Evolutionary conservation across 2,113 vertebrate species (phyloP).

Genomic region (Micromys minutus): DNA sequence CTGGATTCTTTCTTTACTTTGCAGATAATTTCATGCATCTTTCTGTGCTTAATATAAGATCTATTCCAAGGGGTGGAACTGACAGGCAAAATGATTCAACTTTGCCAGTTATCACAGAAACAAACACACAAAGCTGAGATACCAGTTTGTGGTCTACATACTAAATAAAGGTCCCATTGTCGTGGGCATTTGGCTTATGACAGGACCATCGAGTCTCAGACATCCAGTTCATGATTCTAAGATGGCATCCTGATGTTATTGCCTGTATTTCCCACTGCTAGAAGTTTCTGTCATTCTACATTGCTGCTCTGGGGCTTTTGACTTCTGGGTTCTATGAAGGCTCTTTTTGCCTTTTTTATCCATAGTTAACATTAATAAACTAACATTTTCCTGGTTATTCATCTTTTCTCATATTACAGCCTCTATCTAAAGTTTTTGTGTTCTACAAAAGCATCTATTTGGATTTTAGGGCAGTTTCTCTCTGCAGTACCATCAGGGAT

Average conservation of each 20-base stretch:
- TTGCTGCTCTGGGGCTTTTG: not conserved
- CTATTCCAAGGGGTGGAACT: not conserved
- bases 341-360: not conserved
- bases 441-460: not conserved
- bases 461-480: not conserved
- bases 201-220: not conserved
- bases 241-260: not conserved
- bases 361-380: not conserved
- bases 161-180: not conserved
- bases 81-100: not conserved
- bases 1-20: slow-evolving; percentile 17
- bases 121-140: not conserved
- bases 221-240: not conserved
- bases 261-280: not conserved
- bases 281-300: not conserved
- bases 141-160: not conserved
- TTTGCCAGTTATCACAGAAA: not conserved
- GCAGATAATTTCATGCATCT: not conserved
- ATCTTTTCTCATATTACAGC: not conserved
- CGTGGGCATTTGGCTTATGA: not conserved
- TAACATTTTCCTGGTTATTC: not conserved
- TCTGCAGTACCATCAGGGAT: not conserved
- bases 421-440: not conserved
- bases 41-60: not conserved
- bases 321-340: not conserved